phyloP scores from a whole-genome alignment of 2,113 vertebrate genomes.

The Ovis canadensis region DNA sequence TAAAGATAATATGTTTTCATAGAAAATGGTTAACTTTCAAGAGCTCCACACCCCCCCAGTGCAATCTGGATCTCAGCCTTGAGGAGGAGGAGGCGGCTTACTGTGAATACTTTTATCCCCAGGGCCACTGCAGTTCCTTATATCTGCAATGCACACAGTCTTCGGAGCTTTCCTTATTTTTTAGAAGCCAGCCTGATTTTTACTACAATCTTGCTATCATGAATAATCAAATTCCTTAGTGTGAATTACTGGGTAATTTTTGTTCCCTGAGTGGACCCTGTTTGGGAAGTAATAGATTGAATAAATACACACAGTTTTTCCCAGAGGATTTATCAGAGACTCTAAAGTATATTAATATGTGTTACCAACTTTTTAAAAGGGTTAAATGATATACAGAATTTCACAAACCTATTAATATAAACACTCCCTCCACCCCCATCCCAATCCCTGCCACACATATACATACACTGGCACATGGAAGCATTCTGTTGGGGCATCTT shows the following conservation, averaged over 20 bases:
- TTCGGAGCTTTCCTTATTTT: neutral
- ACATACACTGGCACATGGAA: neutral
- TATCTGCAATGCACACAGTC: neutral
- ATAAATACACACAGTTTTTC: neutral
- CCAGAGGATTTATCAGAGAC: neutral
- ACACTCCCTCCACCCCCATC: rapidly evolving
- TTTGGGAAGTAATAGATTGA: neutral
- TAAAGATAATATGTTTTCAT: neutral
- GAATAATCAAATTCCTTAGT: neutral
- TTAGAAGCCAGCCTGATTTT: neutral
- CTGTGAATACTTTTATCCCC: no score
- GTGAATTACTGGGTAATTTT: neutral
- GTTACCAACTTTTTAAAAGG: neutral
- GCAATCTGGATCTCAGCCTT: rapidly evolving
- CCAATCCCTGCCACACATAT: neutral
- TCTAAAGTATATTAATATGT: neutral
- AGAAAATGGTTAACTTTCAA: neutral
- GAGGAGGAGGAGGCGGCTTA: rapidly evolving
- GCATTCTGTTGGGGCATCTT: neutral
- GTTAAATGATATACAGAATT: neutral
- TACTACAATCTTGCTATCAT: neutral
- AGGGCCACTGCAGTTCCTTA: rapidly evolving
- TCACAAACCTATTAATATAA: neutral
- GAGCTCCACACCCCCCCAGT: neutral
- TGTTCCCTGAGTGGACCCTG: neutral